Base-by-base conservation (phyloP, 2,113 vertebrate species). In the Cebus imitator region DNA sequence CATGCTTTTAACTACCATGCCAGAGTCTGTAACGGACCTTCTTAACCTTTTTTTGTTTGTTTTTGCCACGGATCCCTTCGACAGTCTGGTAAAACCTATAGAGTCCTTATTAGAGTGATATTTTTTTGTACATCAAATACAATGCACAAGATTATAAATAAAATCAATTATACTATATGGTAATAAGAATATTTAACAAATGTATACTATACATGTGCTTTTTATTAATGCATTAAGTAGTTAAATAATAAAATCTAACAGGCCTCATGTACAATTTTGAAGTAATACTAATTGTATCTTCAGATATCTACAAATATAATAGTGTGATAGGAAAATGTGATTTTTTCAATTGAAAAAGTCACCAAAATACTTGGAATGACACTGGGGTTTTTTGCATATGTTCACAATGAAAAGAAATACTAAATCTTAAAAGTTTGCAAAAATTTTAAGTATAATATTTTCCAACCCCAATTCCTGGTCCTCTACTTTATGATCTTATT, bases 291-390 rank as follows among this genome's bases (percentile, higher is more conserved):
- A 85, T 58, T 93, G 5, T 68, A 89, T 89, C 23, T 91, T 82
- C 72, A 86, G 30, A 88, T 88, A 85, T 50, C 66, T 94, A 81
- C 23, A 92, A 72, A 8, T n/a, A 4, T 68, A 66, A 2, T 88
- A 66, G 78, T 61, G 13, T 79, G 6, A 88, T 32, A 21, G n/a
- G 16, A 68, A 95, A 90, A 80, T 73, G 90, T 95, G n/a, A 87
- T 85, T 94, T 96, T 93, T 95, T 57, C 35, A 93, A 23, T 30
- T 86, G 5, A 93, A 95, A 96, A 93, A 48, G 45, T 91, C 37
- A 89, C 35, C 45, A 64, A 64, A 64, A 7, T 87, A 70, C 27
- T 90, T 95, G 12, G 87, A 16, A 73, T 64, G 97, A 91, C 6
- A 35, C 27, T 90, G 9, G 87, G 37, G 8, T 91, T n/a, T 95